These are phyloP conservation scores for Meloidogyne chitwoodi DNA, from an alignment of 1,140 invertebrate genomes.

Conservation along the genomic window DNA sequence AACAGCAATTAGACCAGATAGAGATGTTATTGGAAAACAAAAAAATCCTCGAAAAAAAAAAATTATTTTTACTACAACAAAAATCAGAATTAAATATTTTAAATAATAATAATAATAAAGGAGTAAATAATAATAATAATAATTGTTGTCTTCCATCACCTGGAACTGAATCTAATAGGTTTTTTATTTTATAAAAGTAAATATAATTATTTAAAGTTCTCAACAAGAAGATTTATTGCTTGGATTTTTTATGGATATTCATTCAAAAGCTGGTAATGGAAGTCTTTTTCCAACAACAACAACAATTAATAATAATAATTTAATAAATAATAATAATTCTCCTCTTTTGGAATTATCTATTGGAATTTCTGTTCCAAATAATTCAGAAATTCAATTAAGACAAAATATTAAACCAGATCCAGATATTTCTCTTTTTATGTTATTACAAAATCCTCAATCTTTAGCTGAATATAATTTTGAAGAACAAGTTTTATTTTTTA, in stretches of 20 bases:
- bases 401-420: slow-evolving; percentile 49
- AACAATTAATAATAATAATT: neutral
- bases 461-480: slow-evolving; percentile 2
- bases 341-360: slow-evolving; percentile 9
- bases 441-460: slow-evolving; percentile 36
- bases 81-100: neutral
- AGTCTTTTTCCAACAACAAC: slow-evolving; percentile 3
- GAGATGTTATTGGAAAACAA: slow-evolving; percentile 58
- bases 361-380: slow-evolving; percentile 8
- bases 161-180: slow-evolving; percentile 44
- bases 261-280: slow-evolving; percentile 25
- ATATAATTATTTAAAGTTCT: slow-evolving; percentile 31
- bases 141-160: slow-evolving; percentile 47
- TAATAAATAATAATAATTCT: neutral
- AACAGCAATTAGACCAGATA: slow-evolving; percentile 56
- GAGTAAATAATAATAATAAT: neutral
- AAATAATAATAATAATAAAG: neutral
- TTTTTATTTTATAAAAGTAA: slow-evolving; percentile 18
- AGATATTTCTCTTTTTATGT: slow-evolving; percentile 39
- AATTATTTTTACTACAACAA: slow-evolving; percentile 31
- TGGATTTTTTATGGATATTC: slow-evolving; percentile 50
- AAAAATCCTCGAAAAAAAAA: slow-evolving; percentile 58
- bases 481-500: neutral
- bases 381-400: neutral
- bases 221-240: slow-evolving; percentile 51